Conservation (phyloP, 2,113 vertebrate species). For the Pimephales promelas region DNA sequence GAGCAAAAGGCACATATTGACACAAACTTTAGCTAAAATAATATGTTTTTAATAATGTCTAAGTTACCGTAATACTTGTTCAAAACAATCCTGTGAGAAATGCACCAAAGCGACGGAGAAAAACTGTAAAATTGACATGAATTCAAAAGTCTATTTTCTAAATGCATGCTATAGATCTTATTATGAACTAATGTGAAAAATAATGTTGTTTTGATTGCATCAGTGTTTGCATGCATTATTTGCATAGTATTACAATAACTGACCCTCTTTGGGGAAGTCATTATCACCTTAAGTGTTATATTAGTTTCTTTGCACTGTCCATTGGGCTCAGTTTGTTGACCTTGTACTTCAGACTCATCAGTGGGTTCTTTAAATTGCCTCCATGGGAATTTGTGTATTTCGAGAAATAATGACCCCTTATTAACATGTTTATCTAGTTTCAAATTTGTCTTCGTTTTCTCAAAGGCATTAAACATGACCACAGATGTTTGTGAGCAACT, state of each 20-base stretch:
- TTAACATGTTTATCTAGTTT: conserved; percentile 50
- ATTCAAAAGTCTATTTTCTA: not conserved
- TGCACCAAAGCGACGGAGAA: too few species aligned
- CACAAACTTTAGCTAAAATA: too few species aligned
- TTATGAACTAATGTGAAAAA: not conserved
- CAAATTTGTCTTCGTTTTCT: conserved; percentile 1
- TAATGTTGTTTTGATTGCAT: conserved; percentile 23
- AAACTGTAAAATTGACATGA: too few species aligned
- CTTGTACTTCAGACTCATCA: conserved; percentile 25
- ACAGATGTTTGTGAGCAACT: not conserved
- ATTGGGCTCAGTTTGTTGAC: conserved; percentile 37
- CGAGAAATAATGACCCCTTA: conserved; percentile 48
- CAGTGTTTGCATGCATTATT: conserved; percentile 2
- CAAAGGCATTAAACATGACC: conserved; percentile 18
- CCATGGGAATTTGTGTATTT: conserved; percentile 48
- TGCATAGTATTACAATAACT: conserved; percentile 22
- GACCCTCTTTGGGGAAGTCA: conserved; percentile 36
- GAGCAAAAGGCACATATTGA: too few species aligned
- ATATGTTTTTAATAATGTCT: too few species aligned
- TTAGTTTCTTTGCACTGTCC: conserved; percentile 41
- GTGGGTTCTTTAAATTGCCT: conserved; percentile 55
- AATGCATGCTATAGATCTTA: not conserved
- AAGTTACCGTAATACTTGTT: too few species aligned
- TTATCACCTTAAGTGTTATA: conserved; percentile 27
- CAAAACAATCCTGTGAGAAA: too few species aligned